Evolutionary conservation across 2,888 invertebrate species (phyloP), one percentile per base, ranked within the genome.

Genomic region (Cremastinae sp.): DNA sequence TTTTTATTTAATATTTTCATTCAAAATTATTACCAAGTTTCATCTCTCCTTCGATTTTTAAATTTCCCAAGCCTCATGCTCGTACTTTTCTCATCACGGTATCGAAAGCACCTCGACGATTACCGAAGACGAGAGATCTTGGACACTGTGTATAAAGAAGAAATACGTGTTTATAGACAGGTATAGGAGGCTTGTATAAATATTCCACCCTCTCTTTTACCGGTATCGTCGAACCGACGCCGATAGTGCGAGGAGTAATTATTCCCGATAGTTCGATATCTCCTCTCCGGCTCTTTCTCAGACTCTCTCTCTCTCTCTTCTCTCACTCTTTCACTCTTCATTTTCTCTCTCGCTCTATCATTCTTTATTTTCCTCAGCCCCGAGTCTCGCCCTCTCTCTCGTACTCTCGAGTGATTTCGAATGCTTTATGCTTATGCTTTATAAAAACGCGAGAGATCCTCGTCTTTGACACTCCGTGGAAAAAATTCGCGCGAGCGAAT

Each of bases 161-260:
- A 49, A 3, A 18, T n/a, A 37, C 14, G 14, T 47, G 56, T 18
- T 12, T 10, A 4, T 9, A 53, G 5, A 49, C 16, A 22, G 4
- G 20, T 14, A 58, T 22, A 28, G 37, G 10, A 37, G 14, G 18
- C 5, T n/a, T 59, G 12, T 41, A 65, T 62, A 71, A 49, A 49
- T 61, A 28, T 59, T 76, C 77, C 77, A 78, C 78, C 78, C 73
- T 74, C 77, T 70, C 76, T 77, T 77, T 80, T 78, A 69, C 74
- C 77, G 79, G 81, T 79, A 78, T 76, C 78, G 69, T 69, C 64
- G 76, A 78, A 77, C 77, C 79, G 80, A 81, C 79, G 79, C 74
- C 83, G 87, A 87, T 87, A 87, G 83, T 81, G 80, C 81, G 82
- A 85, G 74, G 83, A 86, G 84, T 86, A 86, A 86, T 86, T 86